Conservation (phyloP, 2,113 vertebrate species). For the Scytalopus superciliaris region DNA sequence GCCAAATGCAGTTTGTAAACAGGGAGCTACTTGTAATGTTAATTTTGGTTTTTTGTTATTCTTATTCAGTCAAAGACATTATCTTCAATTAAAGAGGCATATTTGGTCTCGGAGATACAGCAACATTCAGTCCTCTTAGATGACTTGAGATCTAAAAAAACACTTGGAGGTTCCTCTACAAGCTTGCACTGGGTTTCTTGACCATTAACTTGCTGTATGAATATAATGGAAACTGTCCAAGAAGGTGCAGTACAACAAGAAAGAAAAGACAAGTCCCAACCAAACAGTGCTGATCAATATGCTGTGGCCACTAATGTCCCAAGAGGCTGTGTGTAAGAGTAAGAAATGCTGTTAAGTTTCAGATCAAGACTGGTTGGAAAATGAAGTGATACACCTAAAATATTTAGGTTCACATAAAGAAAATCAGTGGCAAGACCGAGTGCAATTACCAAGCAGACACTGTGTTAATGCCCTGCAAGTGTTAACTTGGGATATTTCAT, state of each 20-base stretch:
- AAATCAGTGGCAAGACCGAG: background rate
- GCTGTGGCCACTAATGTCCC: background rate
- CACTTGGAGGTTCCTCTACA: background rate
- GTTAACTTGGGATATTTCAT: background rate
- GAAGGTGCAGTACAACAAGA: background rate
- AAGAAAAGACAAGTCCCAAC: background rate
- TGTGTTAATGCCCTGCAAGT: background rate
- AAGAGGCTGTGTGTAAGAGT: background rate
- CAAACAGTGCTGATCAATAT: background rate
- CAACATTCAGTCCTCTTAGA: background rate
- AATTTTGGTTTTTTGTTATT: background rate
- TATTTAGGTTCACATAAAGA: background rate
- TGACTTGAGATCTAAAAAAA: background rate
- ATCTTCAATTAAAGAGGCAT: background rate
- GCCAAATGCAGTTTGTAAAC: background rate
- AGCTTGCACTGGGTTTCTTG: background rate
- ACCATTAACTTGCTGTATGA: background rate
- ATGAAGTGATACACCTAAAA: background rate
- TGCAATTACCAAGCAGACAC: background rate
- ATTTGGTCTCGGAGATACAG: background rate
- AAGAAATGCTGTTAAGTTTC: background rate
- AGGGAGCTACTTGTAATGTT: background rate
- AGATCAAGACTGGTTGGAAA: background rate
- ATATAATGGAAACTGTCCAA: background rate
- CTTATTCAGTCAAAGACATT: background rate